These are phyloP conservation scores for Sparus aurata DNA, from an alignment of 2,797 vertebrate species.

Conservation along the genomic window DNA sequence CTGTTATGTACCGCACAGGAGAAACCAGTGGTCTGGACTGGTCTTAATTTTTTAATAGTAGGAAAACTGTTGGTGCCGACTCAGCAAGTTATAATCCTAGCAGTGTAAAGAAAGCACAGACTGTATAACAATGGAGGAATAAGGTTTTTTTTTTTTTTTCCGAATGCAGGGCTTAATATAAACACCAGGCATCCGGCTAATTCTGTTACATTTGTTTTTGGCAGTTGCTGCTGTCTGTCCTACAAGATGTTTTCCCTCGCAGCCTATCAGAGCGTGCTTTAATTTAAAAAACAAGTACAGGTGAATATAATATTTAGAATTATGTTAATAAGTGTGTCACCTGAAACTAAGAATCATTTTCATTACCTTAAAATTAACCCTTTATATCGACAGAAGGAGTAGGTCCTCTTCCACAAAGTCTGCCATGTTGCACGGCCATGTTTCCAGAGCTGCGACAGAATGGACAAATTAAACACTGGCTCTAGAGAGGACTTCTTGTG, in stretches of 20 bases:
- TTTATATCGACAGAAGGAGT: no score
- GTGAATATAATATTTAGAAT: no score
- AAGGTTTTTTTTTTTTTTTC: constrained; percentile 8
- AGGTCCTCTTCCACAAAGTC: no score
- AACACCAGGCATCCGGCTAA: constrained; percentile 14
- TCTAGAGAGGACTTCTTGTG: no score
- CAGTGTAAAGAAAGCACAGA: constrained; percentile 34
- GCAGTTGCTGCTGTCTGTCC: background rate
- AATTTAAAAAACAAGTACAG: no score
- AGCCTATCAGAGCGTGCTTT: background rate
- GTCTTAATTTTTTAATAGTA: constrained; percentile 35
- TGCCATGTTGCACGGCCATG: no score
- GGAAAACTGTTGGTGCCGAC: constrained; percentile 38
- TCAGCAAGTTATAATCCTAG: constrained; percentile 51
- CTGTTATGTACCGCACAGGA: constrained; percentile 33
- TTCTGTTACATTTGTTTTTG: constrained; percentile 24
- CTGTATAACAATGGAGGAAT: constrained; percentile 41
- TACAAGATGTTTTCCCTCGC: background rate
- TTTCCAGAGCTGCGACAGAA: no score
- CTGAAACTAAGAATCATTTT: no score
- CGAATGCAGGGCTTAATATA: constrained; percentile 11
- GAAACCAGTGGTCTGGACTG: constrained; percentile 12
- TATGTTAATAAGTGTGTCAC: no score
- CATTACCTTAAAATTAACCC: no score
- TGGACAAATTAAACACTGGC: no score